Evolutionary conservation across 2,797 vertebrate genomes (phyloP).

Genomic region (Anniella stebbinsi): DNA sequence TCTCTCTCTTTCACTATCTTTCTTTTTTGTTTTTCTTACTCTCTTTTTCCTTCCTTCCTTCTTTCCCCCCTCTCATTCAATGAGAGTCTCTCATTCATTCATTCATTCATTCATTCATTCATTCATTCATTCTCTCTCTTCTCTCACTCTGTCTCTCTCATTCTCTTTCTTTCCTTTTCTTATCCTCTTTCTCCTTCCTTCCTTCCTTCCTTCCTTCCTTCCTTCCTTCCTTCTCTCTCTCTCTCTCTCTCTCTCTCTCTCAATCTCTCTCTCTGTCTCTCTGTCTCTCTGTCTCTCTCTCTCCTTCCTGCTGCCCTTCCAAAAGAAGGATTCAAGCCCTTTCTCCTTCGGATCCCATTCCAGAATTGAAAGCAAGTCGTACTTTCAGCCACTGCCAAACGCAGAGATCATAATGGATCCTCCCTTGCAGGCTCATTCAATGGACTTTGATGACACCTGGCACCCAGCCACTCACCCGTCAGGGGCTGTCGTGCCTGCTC

Average conservation of each 20-base stretch:
- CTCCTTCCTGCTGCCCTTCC: not conserved
- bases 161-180: no score
- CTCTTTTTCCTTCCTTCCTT: not conserved
- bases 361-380: not conserved
- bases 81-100: no score
- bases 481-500: conserved; percentile 88
- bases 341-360: not conserved
- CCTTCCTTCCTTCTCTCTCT: not conserved
- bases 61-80: no score
- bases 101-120: no score
- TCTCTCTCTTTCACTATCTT: no score
- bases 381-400: not conserved
- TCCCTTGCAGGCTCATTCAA: conserved; percentile 86
- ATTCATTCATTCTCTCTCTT: no score
- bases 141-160: no score
- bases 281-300: no score
- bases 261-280: not conserved
- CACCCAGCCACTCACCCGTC: conserved; percentile 92
- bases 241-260: not conserved
- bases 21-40: no score
- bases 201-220: not conserved
- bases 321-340: not conserved
- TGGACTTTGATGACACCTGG: conserved; percentile 96
- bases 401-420: not conserved
- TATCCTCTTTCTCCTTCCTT: no score